These are phyloP conservation scores for Vanessa tameamea DNA, from an alignment of 1,140 invertebrate genomes.

Conservation along the genomic window DNA sequence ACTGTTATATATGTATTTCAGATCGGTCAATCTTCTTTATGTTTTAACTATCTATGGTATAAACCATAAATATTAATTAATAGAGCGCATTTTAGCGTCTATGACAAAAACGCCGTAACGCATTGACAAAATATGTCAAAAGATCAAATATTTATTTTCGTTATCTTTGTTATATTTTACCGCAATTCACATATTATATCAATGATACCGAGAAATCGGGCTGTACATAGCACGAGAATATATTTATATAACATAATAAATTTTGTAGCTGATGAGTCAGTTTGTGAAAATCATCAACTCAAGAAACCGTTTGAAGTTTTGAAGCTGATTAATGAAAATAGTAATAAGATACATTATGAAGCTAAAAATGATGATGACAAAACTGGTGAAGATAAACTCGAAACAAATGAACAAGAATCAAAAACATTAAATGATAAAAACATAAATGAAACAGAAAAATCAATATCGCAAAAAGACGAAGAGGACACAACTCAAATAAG, in stretches of 20 bases:
- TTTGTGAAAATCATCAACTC: neutral
- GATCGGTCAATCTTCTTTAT: too few relatives aligned
- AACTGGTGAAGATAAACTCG: neutral
- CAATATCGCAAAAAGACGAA: neutral
- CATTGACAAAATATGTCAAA: too few relatives aligned
- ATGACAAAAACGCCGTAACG: too few relatives aligned
- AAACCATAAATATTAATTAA: too few relatives aligned
- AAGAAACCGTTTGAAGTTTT: too few relatives aligned
- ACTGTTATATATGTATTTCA: too few relatives aligned
- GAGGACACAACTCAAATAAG: conserved; percentile 21
- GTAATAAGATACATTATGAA: neutral
- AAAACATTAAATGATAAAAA: neutral
- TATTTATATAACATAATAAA: neutral
- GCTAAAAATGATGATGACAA: neutral
- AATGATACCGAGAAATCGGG: neutral
- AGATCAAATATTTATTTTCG: neutral
- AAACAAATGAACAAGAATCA: neutral
- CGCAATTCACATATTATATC: neutral
- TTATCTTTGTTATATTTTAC: neutral
- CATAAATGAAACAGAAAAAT: neutral
- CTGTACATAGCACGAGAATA: neutral
- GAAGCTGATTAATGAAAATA: neutral
- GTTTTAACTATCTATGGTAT: too few relatives aligned
- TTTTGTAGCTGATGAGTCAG: neutral
- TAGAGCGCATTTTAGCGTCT: too few relatives aligned